Conservation (phyloP, 2,888 invertebrate species). For the Hoplodrina blanda region DNA sequence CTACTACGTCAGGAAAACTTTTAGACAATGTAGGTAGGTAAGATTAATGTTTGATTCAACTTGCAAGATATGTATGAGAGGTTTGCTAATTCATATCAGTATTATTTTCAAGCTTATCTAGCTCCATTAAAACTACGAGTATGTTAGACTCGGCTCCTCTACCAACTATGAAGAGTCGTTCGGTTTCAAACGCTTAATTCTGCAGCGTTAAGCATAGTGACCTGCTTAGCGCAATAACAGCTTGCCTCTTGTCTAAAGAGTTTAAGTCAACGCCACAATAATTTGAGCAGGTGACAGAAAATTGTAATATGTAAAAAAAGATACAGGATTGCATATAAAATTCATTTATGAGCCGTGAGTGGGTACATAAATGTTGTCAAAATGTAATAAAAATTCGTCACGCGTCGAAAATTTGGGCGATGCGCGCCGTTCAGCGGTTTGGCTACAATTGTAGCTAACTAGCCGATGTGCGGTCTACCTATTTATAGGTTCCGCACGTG, state of each 20-base stretch:
- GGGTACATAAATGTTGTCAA: constrained; percentile 25
- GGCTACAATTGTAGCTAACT: constrained; percentile 65
- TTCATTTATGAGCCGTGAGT: constrained; percentile 14
- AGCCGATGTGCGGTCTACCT: constrained; percentile 56
- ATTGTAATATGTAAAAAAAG: not conserved
- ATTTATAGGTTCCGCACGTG: constrained; percentile 46
- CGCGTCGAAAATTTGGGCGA: constrained; percentile 48
- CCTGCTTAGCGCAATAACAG: not conserved
- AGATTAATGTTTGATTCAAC: no score
- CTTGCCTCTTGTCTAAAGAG: constrained; percentile 1
- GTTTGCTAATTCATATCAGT: no score
- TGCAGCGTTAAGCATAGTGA: not conserved
- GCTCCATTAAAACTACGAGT: not conserved
- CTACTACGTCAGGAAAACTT: no score
- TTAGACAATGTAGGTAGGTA: no score
- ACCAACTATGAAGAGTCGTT: constrained; percentile 2
- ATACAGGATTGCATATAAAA: not conserved
- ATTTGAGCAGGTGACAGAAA: not conserved
- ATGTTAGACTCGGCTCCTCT: not conserved
- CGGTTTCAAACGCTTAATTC: constrained; percentile 17
- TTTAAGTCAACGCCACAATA: not conserved
- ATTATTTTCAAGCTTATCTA: not conserved
- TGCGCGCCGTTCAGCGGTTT: constrained; percentile 57
- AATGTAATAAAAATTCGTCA: constrained; percentile 46
- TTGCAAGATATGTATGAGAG: not conserved